Percentiles rank a stretch among this genome's conserved stretches.
Conservation (phyloP, 1,140 invertebrate species). For the Aphaenogaster floridana region DNA sequence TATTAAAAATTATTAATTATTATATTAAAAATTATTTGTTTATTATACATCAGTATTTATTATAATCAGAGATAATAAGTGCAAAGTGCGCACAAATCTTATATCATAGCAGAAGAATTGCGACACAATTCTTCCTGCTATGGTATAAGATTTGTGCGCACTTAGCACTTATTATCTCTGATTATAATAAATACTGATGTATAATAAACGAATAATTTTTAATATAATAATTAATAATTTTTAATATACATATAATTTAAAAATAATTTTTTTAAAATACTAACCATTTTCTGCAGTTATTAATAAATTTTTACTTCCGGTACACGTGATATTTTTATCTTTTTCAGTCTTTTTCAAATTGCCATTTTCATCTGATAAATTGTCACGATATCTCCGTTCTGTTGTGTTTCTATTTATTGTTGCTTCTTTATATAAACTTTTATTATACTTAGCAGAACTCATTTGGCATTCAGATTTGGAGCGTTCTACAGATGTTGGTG, state of each 20-base stretch:
- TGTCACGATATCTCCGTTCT: not conserved
- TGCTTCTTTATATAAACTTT: not conserved
- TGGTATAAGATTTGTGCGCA: too few relatives aligned
- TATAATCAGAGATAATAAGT: too few relatives aligned
- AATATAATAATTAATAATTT: not conserved
- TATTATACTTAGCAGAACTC: not conserved
- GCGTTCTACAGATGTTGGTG: not conserved
- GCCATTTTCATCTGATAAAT: not conserved
- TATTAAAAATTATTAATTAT: too few relatives aligned
- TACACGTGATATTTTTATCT: not conserved
- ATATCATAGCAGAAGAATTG: too few relatives aligned
- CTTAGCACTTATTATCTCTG: too few relatives aligned
- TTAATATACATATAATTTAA: not conserved
- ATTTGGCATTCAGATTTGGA: not conserved
- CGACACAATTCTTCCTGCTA: too few relatives aligned
- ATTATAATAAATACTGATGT: too few relatives aligned
- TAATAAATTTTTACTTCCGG: not conserved
- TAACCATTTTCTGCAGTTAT: not conserved
- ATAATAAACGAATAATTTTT: not conserved
- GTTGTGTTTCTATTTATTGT: not conserved
- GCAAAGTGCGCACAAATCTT: too few relatives aligned
- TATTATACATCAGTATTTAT: too few relatives aligned
- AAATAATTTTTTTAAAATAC: too few relatives aligned
- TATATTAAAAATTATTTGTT: too few relatives aligned
- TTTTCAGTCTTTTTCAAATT: not conserved